Conservation (phyloP, 2,888 invertebrate genomes). For the Eupithecia dodoneata region DNA sequence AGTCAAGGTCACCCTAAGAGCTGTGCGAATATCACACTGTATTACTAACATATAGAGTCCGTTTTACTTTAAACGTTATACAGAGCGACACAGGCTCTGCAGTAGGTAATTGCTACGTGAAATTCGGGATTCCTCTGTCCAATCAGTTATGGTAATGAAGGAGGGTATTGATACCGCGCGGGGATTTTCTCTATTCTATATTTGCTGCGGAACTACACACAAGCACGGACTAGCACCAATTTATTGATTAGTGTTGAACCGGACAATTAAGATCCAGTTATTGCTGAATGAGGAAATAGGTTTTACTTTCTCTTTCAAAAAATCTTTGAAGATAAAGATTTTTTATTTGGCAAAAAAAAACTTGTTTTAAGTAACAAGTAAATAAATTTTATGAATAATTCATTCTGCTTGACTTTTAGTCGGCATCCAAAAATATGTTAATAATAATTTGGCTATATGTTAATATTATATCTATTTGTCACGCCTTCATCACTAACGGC, state of each 20-base stretch:
- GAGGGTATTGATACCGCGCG: conserved; percentile 60
- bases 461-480: too few species aligned
- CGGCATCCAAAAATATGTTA: too few species aligned
- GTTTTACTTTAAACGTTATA: conserved; percentile 2
- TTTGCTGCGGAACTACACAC: conserved; percentile 19
- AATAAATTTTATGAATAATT: too few species aligned
- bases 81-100: conserved; percentile 18
- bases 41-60: background rate
- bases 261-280: background rate
- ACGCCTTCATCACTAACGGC: background rate
- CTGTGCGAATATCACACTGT: background rate
- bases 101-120: conserved; percentile 45
- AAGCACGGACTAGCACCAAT: background rate
- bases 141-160: conserved; percentile 80
- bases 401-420: too few species aligned
- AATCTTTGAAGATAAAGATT: too few species aligned
- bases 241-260: background rate
- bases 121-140: conserved; percentile 49
- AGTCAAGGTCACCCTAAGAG: background rate
- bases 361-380: too few species aligned
- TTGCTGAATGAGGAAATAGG: background rate
- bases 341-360: too few species aligned
- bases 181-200: conserved; percentile 48
- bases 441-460: too few species aligned
- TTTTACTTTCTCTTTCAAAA: background rate